Conservation (phyloP, 2,113 vertebrate genomes). For the Centropristis striata region DNA sequence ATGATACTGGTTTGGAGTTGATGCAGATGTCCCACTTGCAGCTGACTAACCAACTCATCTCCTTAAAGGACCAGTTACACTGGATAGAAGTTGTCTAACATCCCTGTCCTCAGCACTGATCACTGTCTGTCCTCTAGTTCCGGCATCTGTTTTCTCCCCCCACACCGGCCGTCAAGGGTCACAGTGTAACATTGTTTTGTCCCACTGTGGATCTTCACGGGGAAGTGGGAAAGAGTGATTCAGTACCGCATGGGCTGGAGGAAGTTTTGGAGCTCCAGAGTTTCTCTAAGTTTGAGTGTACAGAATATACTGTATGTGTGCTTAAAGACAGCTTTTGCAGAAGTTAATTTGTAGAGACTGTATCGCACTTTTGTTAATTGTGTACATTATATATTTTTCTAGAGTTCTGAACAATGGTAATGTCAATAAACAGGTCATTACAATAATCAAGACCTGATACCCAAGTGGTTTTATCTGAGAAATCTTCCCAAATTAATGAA, state of each 20-base stretch:
- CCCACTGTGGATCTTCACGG: conserved; percentile 39
- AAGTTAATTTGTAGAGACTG: background rate
- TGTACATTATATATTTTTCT: background rate
- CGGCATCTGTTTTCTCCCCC: conserved; percentile 48
- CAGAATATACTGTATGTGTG: background rate
- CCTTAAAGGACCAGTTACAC: conserved; percentile 34
- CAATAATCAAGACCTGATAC: too few relatives aligned
- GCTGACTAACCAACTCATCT: conserved; percentile 2
- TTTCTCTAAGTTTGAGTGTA: background rate
- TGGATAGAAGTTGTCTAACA: conserved; percentile 15
- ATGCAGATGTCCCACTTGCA: conserved; percentile 11
- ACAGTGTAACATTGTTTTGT: conserved; percentile 31
- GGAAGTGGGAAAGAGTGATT: conserved; percentile 47
- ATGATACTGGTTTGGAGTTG: conserved; percentile 9
- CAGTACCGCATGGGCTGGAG: conserved; percentile 23
- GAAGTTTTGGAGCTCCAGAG: background rate
- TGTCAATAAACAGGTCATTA: too few relatives aligned
- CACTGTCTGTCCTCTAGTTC: background rate
- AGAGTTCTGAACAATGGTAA: too few relatives aligned
- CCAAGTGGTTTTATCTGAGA: background rate
- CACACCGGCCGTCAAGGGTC: conserved; percentile 10
- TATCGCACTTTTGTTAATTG: background rate
- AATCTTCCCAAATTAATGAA: too few relatives aligned
- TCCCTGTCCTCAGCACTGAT: conserved; percentile 1
- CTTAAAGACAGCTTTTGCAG: background rate